These are phyloP conservation scores for Bombyx mori DNA, from an alignment of 1,140 invertebrate species.

Conservation along the genomic window DNA sequence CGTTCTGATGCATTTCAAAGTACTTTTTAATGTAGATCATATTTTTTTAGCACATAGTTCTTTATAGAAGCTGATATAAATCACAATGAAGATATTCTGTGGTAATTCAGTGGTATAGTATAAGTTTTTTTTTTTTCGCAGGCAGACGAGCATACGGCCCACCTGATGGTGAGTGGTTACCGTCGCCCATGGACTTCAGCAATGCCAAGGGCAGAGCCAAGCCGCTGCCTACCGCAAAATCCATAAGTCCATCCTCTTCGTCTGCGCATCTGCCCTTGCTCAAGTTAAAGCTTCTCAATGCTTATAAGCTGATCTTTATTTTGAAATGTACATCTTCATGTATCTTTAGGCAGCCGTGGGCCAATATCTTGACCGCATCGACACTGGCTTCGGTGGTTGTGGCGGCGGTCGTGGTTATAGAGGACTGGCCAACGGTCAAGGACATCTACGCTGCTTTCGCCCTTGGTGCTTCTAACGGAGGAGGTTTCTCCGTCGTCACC, in stretches of 20 bases:
- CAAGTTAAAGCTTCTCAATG: background rate
- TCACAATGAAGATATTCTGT: background rate
- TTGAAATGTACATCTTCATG: background rate
- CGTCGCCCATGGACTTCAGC: too few relatives aligned
- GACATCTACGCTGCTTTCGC: too few relatives aligned
- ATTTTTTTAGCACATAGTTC: too few relatives aligned
- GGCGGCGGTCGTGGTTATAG: background rate
- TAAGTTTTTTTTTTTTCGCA: background rate
- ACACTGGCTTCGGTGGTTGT: background rate
- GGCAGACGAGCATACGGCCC: too few relatives aligned
- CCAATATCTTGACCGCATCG: background rate
- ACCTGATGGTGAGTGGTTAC: too few relatives aligned
- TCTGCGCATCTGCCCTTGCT: conserved; percentile 5
- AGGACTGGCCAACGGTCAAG: too few relatives aligned
- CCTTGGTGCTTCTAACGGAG: too few relatives aligned
- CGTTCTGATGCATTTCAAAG: too few relatives aligned
- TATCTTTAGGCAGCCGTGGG: conserved; percentile 1
- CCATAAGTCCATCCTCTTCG: conserved; percentile 1
- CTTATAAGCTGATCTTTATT: background rate
- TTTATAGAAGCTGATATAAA: background rate
- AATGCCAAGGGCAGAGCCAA: too few relatives aligned
- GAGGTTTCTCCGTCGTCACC: conserved; percentile 16
- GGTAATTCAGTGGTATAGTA: background rate
- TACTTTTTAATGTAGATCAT: too few relatives aligned
- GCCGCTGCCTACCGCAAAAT: too few relatives aligned